These are phyloP conservation scores for Arothron firmamentum DNA, from an alignment of 2,113 vertebrate genomes.

Conservation along the genomic window DNA sequence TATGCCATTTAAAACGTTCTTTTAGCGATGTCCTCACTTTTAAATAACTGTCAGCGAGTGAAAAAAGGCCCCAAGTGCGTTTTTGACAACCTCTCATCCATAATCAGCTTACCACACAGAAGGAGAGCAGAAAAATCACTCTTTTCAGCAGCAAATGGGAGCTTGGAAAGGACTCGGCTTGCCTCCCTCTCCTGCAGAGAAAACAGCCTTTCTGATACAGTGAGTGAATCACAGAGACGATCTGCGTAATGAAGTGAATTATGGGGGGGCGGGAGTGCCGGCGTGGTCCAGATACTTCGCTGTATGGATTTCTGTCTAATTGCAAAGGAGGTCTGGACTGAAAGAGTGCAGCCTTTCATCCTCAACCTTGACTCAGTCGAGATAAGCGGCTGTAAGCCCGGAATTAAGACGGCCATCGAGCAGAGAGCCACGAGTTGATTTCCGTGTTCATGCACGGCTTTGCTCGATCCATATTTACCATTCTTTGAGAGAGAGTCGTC, in stretches of 20 bases:
- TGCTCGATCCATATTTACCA: conserved; percentile 26
- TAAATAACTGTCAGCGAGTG: conserved; percentile 31
- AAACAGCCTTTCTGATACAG: conserved; percentile 46
- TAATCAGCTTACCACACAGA: conserved; percentile 50
- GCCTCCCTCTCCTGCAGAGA: conserved; percentile 47
- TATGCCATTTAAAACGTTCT: conserved; percentile 25
- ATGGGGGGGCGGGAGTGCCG: conserved; percentile 52
- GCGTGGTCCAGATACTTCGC: conserved; percentile 45
- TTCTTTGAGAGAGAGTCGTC: conserved; percentile 50
- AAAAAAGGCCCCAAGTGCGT: conserved; percentile 38
- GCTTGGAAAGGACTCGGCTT: conserved; percentile 57
- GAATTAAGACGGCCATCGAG: conserved; percentile 54
- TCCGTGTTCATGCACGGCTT: conserved; percentile 5
- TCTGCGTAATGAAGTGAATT: conserved; percentile 66
- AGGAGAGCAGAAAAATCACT: background rate
- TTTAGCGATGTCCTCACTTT: conserved; percentile 30
- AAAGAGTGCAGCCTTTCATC: conserved; percentile 63
- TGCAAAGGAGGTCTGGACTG: conserved; percentile 57
- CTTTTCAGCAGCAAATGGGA: conserved; percentile 23
- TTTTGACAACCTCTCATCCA: conserved; percentile 50
- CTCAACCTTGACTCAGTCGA: conserved; percentile 44
- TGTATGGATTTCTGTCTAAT: conserved; percentile 61
- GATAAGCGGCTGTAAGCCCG: conserved; percentile 53
- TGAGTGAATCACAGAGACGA: conserved; percentile 58
- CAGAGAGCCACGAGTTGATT: conserved; percentile 37